Conservation (phyloP, 2,113 vertebrate genomes). For the Garra rufa region DNA sequence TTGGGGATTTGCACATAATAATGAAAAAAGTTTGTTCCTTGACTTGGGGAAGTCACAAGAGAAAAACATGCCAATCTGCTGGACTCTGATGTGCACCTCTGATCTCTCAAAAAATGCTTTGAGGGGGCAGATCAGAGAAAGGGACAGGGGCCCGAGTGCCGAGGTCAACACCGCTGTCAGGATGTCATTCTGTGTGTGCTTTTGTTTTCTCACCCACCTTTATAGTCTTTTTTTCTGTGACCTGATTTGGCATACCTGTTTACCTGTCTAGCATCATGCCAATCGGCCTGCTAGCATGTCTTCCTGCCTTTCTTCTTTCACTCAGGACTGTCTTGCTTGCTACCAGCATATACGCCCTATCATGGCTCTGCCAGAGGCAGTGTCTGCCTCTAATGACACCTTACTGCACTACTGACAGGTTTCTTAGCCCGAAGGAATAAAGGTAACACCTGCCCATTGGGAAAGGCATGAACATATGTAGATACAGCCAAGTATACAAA, state of each 20-base stretch:
- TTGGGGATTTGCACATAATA: neutral
- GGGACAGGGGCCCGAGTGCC: slow-evolving; percentile 62
- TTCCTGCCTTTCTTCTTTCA: neutral
- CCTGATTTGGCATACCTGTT: slow-evolving; percentile 57
- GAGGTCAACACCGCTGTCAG: slow-evolving; percentile 60
- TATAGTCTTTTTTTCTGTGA: slow-evolving; percentile 62
- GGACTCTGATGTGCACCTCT: slow-evolving; percentile 53
- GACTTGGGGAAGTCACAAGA: slow-evolving; percentile 38
- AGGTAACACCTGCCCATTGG: neutral
- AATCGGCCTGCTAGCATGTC: slow-evolving; percentile 9
- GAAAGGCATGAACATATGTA: neutral
- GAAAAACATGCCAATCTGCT: slow-evolving; percentile 60
- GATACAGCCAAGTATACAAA: slow-evolving; percentile 11
- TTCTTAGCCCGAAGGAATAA: slow-evolving; percentile 1
- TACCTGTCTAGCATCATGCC: slow-evolving; percentile 37
- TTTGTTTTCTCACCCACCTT: slow-evolving; percentile 61
- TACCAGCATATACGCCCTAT: slow-evolving; percentile 27
- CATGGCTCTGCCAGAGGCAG: slow-evolving; percentile 52
- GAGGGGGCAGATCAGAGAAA: slow-evolving; percentile 58
- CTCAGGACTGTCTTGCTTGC: neutral
- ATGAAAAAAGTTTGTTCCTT: slow-evolving; percentile 7
- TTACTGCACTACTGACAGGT: slow-evolving; percentile 53
- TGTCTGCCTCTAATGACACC: slow-evolving; percentile 54
- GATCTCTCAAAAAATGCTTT: slow-evolving; percentile 56
- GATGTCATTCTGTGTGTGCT: slow-evolving; percentile 64